Evolutionary conservation across 2,113 vertebrate genomes (phyloP), one percentile per base, ranked within the genome.

Genomic region (Archocentrus centrarchus): DNA sequence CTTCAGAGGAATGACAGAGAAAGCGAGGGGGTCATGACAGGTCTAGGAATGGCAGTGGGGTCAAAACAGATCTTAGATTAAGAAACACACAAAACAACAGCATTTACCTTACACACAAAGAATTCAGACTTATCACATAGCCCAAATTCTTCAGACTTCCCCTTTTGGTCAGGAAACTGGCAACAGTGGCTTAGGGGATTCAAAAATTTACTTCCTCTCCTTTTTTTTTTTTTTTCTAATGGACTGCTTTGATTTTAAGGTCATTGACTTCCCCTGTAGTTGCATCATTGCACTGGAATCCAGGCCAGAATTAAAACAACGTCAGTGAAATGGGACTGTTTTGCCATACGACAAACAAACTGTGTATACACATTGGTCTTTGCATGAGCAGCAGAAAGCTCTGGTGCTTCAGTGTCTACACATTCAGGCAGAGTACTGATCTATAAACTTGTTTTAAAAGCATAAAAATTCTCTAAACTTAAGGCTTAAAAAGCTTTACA

Each of bases 51-150:
- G 32, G 62, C 47, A 68, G 77, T 6, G 22, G 64, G 90, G 83
- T 91, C 82, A 81, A 84, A 91, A 85, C 87, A 80, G 79, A 88
- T 87, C 55, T 73, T 50, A 87, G 88, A 91, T 88, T 84, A 88
- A 50, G 66, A 53, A 15, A 59, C 27, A 53, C 10, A 44, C 60
- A 81, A 59, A 80, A 82, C 79, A 84, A 80, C 84, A 73, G 41
- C 59, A n/a, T 73, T 75, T 60, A 62, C 75, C 61, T 62, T 55
- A 61, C 75, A 18, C 3, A 78, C 50, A 90, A 85, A 90, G 18
- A 66, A 75, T 64, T 77, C 78, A 79, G 41, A 88, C 84, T 80
- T 80, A 83, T 85, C 68, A 59, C 86, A 90, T 80, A 44, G 20
- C 79, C 62, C 39, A 79, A 79, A 85, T 87, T 85, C 79, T 79